phyloP scores from a whole-genome alignment of 2,888 invertebrate genomes.

The Philaethria dido region DNA sequence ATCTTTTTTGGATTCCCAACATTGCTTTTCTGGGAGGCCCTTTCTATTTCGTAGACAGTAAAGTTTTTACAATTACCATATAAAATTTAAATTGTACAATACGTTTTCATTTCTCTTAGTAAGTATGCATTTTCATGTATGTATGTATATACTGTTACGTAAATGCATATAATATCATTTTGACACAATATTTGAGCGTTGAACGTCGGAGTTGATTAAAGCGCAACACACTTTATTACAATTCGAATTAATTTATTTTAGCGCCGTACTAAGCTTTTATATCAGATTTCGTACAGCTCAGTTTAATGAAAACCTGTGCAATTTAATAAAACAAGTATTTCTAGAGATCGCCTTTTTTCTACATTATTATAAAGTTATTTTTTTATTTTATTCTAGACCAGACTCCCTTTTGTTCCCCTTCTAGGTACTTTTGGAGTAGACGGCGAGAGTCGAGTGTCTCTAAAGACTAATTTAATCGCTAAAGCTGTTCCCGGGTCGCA shows the following conservation, averaged over 20 bases:
- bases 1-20: no score
- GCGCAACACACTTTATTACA: constrained; percentile 8
- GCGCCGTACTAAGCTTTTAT: neutral
- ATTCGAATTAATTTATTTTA: constrained; percentile 4
- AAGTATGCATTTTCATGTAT: neutral
- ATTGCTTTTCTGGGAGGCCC: no score
- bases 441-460: constrained; percentile 35
- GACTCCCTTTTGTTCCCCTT: constrained; percentile 24
- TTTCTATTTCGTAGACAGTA: no score
- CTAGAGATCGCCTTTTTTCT: neutral
- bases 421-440: constrained; percentile 25
- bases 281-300: neutral
- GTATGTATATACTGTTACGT: neutral
- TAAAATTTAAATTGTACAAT: neutral
- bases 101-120: neutral
- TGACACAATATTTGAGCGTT: neutral
- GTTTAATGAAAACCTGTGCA: neutral
- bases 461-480: constrained; percentile 38
- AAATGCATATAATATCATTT: neutral
- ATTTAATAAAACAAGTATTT: neutral
- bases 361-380: constrained; percentile 5
- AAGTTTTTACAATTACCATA: no score
- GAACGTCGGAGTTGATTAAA: neutral
- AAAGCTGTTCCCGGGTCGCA: constrained; percentile 25
- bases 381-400: constrained; percentile 18